Percentiles rank a stretch among this genome's conserved stretches.
Evolutionary conservation across 1,140 invertebrate species (phyloP).

Genomic region (Drosophila kikkawai): DNA sequence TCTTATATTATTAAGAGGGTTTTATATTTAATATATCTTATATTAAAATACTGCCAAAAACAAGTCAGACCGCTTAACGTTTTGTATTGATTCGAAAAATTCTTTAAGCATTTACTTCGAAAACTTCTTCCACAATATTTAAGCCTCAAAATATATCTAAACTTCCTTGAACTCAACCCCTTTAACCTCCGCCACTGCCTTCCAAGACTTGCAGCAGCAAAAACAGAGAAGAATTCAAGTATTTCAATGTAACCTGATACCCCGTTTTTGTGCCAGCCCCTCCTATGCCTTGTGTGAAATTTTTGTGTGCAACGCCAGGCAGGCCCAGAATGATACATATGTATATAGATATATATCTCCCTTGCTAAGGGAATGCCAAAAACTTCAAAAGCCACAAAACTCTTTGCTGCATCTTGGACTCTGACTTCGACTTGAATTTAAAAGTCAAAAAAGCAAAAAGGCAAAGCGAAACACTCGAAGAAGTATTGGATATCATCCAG

Average conservation of each 20-base stretch:
- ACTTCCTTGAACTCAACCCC: neutral
- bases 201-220: conserved; percentile 11
- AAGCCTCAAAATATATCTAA: neutral
- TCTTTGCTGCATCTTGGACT: conserved; percentile 45
- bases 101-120: neutral
- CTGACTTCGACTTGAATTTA: conserved; percentile 53
- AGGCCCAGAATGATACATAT: conserved; percentile 1
- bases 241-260: conserved; percentile 74
- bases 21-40: neutral
- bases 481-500: conserved; percentile 63
- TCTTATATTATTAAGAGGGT: neutral
- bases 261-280: conserved; percentile 56
- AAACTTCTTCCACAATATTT: neutral
- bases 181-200: conserved; percentile 16
- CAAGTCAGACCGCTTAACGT: no score
- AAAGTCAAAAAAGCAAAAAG: conserved; percentile 39
- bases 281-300: conserved; percentile 71
- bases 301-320: conserved; percentile 43
- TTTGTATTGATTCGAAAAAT: neutral
- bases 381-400: conserved; percentile 52
- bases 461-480: conserved; percentile 21
- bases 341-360: conserved; percentile 21
- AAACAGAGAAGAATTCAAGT: conserved; percentile 59
- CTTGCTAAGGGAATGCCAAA: conserved; percentile 34
- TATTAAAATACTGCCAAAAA: neutral